Evolutionary conservation across 2,797 vertebrate genomes (phyloP).

Genomic region (Tenualosa thibaudeaui): DNA sequence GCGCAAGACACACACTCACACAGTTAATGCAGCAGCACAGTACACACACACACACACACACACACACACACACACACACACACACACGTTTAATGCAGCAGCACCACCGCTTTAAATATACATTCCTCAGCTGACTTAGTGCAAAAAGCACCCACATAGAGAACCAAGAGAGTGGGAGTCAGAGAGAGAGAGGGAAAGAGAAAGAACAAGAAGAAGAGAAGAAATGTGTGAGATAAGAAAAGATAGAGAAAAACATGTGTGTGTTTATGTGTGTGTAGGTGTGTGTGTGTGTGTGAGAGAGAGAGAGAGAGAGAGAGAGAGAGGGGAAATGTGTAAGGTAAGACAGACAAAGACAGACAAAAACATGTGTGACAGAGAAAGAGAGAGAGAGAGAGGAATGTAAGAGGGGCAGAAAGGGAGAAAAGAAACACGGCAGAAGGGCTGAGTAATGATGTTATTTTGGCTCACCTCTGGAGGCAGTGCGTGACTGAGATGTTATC

Average conservation of each 20-base stretch:
- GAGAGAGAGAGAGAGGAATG: conserved; percentile 28
- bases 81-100: not conserved
- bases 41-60: not conserved
- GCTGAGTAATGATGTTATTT: conserved; percentile 42
- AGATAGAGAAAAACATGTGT: too few relatives aligned
- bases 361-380: not conserved
- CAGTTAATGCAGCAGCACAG: not conserved
- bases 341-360: too few relatives aligned
- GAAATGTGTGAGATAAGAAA: not conserved
- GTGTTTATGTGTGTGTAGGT: too few relatives aligned
- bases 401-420: conserved; percentile 3
- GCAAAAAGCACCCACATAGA: not conserved
- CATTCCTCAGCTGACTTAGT: not conserved
- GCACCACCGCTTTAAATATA: not conserved
- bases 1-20: not conserved
- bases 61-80: too few relatives aligned
- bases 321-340: not conserved
- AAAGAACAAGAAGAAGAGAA: conserved; percentile 30
- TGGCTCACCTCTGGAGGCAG: conserved; percentile 39
- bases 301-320: conserved; percentile 34
- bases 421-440: not conserved
- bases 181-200: not conserved
- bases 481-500: conserved; percentile 33
- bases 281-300: too few relatives aligned
- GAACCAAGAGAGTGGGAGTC: not conserved